Conservation (phyloP, 2,113 vertebrate genomes). For the Alexandromys fortis region DNA sequence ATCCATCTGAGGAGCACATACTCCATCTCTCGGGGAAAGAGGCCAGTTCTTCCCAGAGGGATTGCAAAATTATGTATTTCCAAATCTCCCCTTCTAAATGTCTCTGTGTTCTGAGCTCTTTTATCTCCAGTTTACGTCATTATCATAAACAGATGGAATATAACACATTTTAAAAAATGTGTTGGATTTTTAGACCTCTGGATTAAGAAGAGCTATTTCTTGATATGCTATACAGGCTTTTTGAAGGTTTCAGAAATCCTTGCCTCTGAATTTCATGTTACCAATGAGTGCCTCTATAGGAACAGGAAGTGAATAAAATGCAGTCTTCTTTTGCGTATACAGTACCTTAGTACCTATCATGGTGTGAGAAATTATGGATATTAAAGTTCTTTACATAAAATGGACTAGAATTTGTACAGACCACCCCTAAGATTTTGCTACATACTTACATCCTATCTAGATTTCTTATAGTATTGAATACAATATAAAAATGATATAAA, state of each 20-base stretch:
- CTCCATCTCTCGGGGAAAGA: background rate
- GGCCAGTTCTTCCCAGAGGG: background rate
- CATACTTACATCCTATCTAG: background rate
- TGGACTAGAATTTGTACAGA: background rate
- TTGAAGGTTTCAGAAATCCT: background rate
- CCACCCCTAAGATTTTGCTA: background rate
- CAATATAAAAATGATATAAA: background rate
- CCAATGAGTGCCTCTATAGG: background rate
- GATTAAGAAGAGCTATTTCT: background rate
- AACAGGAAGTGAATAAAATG: background rate
- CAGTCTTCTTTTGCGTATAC: background rate
- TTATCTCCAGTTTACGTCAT: background rate
- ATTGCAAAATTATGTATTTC: background rate
- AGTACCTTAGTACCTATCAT: background rate
- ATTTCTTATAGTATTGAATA: background rate
- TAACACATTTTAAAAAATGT: background rate
- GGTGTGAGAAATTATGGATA: background rate
- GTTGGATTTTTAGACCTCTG: constrained; percentile 5
- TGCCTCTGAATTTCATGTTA: background rate
- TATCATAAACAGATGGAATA: background rate
- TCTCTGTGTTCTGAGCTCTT: background rate
- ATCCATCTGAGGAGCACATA: background rate
- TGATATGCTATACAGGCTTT: background rate
- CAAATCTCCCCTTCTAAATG: background rate
- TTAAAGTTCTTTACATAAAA: background rate